phyloP scores from a whole-genome alignment of 2,888 invertebrate species.

The Nomada ruficornis region DNA sequence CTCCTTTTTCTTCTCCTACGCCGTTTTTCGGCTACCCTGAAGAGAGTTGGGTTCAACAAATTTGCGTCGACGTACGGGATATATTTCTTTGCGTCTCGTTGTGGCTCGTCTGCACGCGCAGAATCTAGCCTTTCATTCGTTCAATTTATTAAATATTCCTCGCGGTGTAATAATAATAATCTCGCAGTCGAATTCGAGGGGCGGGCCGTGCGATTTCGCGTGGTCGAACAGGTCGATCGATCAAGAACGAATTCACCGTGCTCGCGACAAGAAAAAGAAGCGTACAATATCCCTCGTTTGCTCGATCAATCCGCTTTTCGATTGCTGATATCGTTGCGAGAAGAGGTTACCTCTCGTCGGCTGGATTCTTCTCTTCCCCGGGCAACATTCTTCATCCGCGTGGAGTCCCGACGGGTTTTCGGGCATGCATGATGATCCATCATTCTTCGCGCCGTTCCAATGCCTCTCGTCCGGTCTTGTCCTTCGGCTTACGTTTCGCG shows the following conservation, averaged over 20 bases:
- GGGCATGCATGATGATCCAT: conserved; percentile 77
- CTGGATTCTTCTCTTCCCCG: conserved; percentile 58
- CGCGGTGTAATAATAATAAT: too few species aligned
- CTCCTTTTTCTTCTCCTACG: conserved; percentile 1
- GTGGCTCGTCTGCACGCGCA: not conserved
- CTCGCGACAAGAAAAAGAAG: not conserved
- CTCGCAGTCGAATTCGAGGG: not conserved
- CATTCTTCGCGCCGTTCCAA: conserved; percentile 76
- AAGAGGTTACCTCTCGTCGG: conserved; percentile 42
- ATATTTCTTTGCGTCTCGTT: not conserved
- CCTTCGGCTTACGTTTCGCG: conserved; percentile 66
- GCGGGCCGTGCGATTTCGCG: not conserved
- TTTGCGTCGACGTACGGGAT: conserved; percentile 21
- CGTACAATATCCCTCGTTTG: conserved; percentile 19
- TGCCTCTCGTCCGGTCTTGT: conserved; percentile 65
- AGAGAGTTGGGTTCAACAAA: conserved; percentile 44
- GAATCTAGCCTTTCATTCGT: not conserved
- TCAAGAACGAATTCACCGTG: not conserved
- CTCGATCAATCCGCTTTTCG: conserved; percentile 49
- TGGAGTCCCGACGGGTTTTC: conserved; percentile 74
- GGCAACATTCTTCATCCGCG: conserved; percentile 75
- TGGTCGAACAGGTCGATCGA: conserved; percentile 8
- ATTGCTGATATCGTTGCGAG: conserved; percentile 64
- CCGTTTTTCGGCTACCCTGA: conserved; percentile 19
- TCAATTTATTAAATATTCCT: too few species aligned